Conservation (phyloP, 1,140 invertebrate genomes). For the Magallana ariakensis region DNA sequence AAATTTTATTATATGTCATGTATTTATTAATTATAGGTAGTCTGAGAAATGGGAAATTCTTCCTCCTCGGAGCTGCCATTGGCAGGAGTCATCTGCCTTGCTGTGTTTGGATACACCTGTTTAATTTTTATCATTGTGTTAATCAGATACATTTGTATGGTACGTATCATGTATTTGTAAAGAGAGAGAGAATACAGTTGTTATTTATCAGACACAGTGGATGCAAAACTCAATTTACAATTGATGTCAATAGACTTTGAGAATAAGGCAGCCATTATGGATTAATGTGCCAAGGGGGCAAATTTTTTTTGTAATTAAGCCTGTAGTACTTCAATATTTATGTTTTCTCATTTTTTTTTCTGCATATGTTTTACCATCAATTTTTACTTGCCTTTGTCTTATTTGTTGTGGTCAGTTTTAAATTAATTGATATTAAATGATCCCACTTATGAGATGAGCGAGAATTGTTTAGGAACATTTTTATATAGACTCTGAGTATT, state of each 20-base stretch:
- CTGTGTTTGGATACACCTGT: conserved; percentile 41
- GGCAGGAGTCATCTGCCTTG: conserved; percentile 52
- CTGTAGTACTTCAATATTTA: too few relatives aligned
- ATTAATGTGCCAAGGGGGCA: not conserved
- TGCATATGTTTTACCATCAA: too few relatives aligned
- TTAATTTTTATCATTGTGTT: conserved; percentile 44
- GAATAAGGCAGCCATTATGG: not conserved
- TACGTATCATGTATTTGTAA: conserved; percentile 27
- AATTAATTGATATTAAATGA: too few relatives aligned
- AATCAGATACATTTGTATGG: conserved; percentile 48
- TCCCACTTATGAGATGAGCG: too few relatives aligned
- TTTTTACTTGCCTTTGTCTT: too few relatives aligned
- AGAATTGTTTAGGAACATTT: too few relatives aligned
- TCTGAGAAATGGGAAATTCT: not conserved
- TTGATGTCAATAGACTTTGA: not conserved
- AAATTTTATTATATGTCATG: too few relatives aligned
- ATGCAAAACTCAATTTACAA: not conserved
- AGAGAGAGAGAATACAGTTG: too few relatives aligned
- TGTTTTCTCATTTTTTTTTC: too few relatives aligned
- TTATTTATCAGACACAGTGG: not conserved
- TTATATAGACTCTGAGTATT: too few relatives aligned
- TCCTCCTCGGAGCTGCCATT: conserved; percentile 41
- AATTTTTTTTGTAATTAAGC: too few relatives aligned
- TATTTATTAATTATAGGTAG: not conserved
- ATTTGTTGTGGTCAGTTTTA: too few relatives aligned